Base-by-base conservation (phyloP, 2,113 vertebrate genomes). In the Carlito syrichta region DNA sequence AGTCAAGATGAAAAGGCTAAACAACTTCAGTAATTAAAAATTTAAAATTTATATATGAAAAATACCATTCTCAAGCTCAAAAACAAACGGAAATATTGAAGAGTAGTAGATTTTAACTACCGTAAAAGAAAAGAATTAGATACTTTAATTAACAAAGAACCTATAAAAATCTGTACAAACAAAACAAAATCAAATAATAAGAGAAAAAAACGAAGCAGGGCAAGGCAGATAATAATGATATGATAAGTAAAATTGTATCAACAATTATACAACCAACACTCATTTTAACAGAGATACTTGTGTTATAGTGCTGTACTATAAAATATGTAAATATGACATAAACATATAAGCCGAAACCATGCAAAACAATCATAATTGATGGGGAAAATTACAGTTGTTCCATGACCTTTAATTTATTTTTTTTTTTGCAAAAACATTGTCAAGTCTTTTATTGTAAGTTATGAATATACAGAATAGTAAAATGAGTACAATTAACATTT, bases 81-180 rank as follows among this genome's bases (percentile, higher is more conserved):
- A 69, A 79, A 45, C 27, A 69, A 86, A 16, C 14, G 71, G 38
- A 89, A 73, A 86, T 78, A 22, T 96, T 48, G 78, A 96, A 96
- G 22, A 17, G 5, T 2, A 74, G 66, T 85, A 17, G 45, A 10
- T 76, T 63, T 94, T 48, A 73, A 76, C 12, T 56, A 66, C 81
- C 86, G 86, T 66, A 74, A 27, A 20, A 79, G n/a, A 78, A 83
- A 58, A 78, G 0, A 6, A 30, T 48, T 48, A 73, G 12, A 66
- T 56, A 48, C 9, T 5, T 85, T 60, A 56, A 86, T 79, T 79
- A 87, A 60, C 2, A 32, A 63, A 91, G 50, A 60, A 62, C 19
- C 20, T 81, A 17, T 12, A 3, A 22, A 83, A 83, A 20, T 40
- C 13, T 35, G 22, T 48, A 69, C 1, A 73, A 76, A 30, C 19